These are phyloP conservation scores for Psephotus haematonotus DNA, from an alignment of 2,113 vertebrate genomes.

Conservation along the genomic window DNA sequence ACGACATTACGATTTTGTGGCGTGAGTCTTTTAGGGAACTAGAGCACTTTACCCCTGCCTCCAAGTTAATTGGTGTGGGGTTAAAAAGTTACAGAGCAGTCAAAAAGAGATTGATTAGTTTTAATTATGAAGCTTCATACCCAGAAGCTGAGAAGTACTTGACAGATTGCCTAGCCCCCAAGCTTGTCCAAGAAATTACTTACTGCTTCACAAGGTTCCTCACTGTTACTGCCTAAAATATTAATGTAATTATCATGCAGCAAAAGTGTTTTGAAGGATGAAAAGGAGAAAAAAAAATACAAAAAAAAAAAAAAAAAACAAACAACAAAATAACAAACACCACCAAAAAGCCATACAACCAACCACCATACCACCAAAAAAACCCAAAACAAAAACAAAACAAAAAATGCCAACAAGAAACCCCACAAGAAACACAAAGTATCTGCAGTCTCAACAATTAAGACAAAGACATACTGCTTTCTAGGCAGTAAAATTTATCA, in stretches of 20 bases:
- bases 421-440: neutral
- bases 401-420: neutral
- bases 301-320: neutral
- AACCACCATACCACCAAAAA: neutral
- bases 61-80: neutral
- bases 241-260: neutral
- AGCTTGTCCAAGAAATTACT: constrained; percentile 11
- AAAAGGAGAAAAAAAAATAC: neutral
- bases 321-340: neutral
- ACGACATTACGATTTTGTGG: neutral
- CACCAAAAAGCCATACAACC: neutral
- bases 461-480: neutral
- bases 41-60: neutral
- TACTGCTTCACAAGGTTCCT: neutral
- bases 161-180: neutral
- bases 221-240: neutral
- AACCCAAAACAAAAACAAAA: neutral
- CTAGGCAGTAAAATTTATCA: neutral
- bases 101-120: constrained; percentile 6
- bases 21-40: neutral
- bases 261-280: neutral
- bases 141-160: constrained; percentile 1
- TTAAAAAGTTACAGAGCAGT: neutral
- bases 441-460: neutral
- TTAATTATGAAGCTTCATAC: constrained; percentile 24